Evolutionary conservation across 35 echinoderm and acorn worm species (phyloP).

Genomic region (Amphiura filiformis): DNA sequence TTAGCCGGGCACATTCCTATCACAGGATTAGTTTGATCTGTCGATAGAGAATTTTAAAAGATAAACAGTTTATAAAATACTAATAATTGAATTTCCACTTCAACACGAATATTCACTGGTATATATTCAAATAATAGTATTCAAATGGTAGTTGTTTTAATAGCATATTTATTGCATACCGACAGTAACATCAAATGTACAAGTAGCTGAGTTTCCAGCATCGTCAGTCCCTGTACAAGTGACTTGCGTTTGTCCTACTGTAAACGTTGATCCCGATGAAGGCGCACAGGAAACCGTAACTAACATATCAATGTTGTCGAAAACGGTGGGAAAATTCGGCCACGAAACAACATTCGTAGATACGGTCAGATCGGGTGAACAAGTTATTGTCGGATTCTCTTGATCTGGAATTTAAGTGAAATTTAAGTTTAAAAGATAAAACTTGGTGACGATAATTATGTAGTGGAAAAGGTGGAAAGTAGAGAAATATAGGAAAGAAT

Average conservation of each 20-base stretch:
- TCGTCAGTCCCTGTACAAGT: background rate
- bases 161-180: background rate
- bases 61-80: background rate
- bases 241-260: background rate
- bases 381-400: background rate
- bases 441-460: no score
- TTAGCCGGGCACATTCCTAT: background rate
- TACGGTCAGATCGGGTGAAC: background rate
- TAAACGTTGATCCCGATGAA: background rate
- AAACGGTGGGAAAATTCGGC: background rate
- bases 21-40: slow-evolving; percentile 5
- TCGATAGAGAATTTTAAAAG: no score
- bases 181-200: background rate
- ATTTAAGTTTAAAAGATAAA: no score
- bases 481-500: no score
- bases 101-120: background rate
- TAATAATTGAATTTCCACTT: background rate
- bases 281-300: background rate
- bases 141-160: background rate
- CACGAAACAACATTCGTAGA: background rate
- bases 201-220: background rate
- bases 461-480: no score
- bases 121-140: background rate
- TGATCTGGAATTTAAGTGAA: no score
- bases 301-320: background rate